A percentile compares a stretch with the other conserved stretches of the same genome.
These are phyloP conservation scores for Gracilinanus agilis DNA, from an alignment of 2,113 vertebrate genomes.

Conservation along the genomic window DNA sequence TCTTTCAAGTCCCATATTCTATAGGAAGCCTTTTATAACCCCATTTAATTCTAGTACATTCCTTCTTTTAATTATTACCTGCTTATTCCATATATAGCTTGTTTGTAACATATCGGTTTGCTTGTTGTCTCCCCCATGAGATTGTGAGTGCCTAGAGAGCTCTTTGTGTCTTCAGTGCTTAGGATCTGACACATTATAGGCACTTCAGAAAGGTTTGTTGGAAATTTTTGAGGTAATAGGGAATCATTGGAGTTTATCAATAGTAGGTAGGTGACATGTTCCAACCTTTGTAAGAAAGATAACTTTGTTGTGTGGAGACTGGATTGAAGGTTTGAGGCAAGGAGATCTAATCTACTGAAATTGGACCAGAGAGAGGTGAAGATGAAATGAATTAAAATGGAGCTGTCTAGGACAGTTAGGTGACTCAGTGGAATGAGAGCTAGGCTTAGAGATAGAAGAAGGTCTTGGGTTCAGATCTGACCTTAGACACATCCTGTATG, in stretches of 20 bases:
- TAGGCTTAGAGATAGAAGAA: too few species aligned
- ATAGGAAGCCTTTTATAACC: background rate
- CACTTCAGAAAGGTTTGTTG: background rate
- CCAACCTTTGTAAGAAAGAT: background rate
- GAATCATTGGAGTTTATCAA: background rate
- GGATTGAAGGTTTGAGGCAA: background rate
- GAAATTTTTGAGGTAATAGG: background rate
- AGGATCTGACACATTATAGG: background rate
- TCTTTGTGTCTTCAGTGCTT: background rate
- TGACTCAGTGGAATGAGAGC: too few species aligned
- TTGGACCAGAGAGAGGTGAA: background rate
- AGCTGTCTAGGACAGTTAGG: background rate
- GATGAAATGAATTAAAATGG: background rate
- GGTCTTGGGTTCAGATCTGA: too few species aligned
- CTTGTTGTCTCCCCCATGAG: background rate
- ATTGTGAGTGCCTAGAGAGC: background rate
- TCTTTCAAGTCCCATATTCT: background rate
- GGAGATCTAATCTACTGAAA: background rate
- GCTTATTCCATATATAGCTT: background rate
- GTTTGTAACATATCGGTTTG: background rate
- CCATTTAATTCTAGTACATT: background rate
- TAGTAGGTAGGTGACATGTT: background rate
- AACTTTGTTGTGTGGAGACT: background rate
- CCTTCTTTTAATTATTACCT: background rate
- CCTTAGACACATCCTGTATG: too few species aligned